These are phyloP conservation scores for Tanypteryx hageni DNA, from an alignment of 2,888 invertebrate species.

Conservation along the genomic window DNA sequence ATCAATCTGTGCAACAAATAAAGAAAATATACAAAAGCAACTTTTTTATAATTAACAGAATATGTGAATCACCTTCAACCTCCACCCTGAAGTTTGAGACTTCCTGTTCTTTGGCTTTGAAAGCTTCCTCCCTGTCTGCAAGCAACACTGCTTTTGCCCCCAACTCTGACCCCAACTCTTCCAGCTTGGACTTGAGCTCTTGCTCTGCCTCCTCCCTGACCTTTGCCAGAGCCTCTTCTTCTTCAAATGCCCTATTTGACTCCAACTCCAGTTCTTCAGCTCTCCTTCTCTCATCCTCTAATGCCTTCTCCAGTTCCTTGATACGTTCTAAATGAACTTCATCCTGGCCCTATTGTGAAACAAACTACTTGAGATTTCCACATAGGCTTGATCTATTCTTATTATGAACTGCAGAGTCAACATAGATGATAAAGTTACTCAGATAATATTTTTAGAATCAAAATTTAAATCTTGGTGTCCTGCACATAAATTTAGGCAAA, in stretches of 20 bases:
- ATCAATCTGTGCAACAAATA: too few relatives aligned
- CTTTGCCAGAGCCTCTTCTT: slow-evolving; percentile 79
- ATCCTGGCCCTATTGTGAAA: slow-evolving; percentile 74
- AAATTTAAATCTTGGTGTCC: too few relatives aligned
- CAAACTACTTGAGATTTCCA: too few relatives aligned
- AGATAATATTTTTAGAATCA: too few relatives aligned
- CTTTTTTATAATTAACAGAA: too few relatives aligned
- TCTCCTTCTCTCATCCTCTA: slow-evolving; percentile 75
- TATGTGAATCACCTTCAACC: slow-evolving; percentile 14
- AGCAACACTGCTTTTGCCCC: slow-evolving; percentile 65
- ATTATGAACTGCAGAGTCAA: too few relatives aligned
- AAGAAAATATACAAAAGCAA: too few relatives aligned
- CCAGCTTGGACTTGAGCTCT: slow-evolving; percentile 66
- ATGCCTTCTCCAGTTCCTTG: slow-evolving; percentile 76
- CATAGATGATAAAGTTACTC: too few relatives aligned
- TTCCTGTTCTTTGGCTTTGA: slow-evolving; percentile 60
- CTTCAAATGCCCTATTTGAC: slow-evolving; percentile 80
- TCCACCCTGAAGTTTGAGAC: not conserved
- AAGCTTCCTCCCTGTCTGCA: slow-evolving; percentile 61
- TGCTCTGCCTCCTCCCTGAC: slow-evolving; percentile 72
- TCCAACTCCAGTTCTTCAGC: slow-evolving; percentile 76
- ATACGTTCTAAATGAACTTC: slow-evolving; percentile 76
- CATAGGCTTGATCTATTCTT: too few relatives aligned
- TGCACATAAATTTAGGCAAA: too few relatives aligned
- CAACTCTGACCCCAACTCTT: slow-evolving; percentile 66